These are phyloP conservation scores for Chymomyza amoena DNA, from an alignment of 2,888 invertebrate species.

Conservation along the genomic window DNA sequence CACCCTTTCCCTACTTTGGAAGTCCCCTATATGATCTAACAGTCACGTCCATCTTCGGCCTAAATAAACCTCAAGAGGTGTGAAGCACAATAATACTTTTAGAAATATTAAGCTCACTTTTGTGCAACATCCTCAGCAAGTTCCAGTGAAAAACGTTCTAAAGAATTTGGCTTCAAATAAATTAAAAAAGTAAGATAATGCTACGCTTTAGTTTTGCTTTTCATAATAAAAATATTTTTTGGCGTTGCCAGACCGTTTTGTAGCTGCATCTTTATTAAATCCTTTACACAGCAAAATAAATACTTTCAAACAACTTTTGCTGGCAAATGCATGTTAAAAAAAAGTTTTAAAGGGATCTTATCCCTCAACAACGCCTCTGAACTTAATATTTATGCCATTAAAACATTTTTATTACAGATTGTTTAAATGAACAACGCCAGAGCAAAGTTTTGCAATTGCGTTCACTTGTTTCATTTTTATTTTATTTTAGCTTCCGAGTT, in stretches of 20 bases:
- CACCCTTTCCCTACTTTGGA: too few relatives aligned
- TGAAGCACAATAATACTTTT: too few relatives aligned
- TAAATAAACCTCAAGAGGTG: too few relatives aligned
- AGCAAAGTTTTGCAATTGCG: slow-evolving; percentile 9
- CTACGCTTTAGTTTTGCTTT: neutral
- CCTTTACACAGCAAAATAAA: neutral
- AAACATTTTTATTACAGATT: slow-evolving; percentile 10
- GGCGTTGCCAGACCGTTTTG: neutral
- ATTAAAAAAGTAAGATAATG: too few relatives aligned
- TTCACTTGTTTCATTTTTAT: slow-evolving; percentile 3
- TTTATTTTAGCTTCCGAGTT: slow-evolving; percentile 5
- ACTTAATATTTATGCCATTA: slow-evolving; percentile 2
- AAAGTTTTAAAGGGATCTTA: neutral
- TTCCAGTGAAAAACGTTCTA: too few relatives aligned
- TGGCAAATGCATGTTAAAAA: neutral
- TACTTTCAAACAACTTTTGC: neutral
- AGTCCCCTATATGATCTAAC: too few relatives aligned
- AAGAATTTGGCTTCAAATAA: neutral
- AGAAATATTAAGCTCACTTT: too few relatives aligned
- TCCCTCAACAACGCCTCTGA: neutral
- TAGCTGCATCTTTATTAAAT: neutral
- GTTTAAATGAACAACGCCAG: slow-evolving; percentile 5
- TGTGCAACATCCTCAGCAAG: too few relatives aligned
- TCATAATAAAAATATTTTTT: neutral
- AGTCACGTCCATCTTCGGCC: too few relatives aligned